Conservation (phyloP, 2,888 invertebrate species). For the Dicranocentrus wangi region DNA sequence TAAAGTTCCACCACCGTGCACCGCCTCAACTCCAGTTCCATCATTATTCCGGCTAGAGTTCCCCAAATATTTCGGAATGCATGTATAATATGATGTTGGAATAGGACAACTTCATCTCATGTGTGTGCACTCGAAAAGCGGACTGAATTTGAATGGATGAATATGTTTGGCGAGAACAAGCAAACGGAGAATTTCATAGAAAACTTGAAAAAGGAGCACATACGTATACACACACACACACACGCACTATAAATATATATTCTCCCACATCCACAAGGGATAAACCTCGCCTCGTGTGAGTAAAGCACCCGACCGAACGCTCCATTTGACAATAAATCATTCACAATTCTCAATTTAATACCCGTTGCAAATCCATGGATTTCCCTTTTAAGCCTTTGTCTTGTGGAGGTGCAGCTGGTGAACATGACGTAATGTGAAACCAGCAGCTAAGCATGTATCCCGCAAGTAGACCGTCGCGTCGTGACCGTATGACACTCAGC, state of each 20-base stretch:
- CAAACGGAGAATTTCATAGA: too few species aligned
- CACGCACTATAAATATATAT: too few species aligned
- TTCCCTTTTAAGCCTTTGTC: constrained; percentile 57
- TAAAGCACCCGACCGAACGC: constrained; percentile 37
- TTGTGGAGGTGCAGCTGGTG: constrained; percentile 52
- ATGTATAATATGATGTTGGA: neutral
- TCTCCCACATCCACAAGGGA: too few species aligned
- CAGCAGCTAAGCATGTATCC: too few species aligned
- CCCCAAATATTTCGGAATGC: neutral
- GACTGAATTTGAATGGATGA: constrained; percentile 18
- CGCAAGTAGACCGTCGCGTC: too few species aligned
- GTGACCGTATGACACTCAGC: too few species aligned
- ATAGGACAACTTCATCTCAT: neutral
- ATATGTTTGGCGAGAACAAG: neutral
- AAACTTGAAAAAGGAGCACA: neutral
- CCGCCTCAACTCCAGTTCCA: neutral
- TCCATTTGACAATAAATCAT: constrained; percentile 64
- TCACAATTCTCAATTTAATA: constrained; percentile 62
- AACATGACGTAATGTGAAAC: constrained; percentile 45
- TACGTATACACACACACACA: too few species aligned
- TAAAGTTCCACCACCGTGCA: too few species aligned
- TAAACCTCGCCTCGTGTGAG: constrained; percentile 18
- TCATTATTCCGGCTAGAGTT: constrained; percentile 3
- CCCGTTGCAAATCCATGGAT: constrained; percentile 63
- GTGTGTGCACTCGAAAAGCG: neutral